Base-by-base conservation (phyloP, 2,888 invertebrate genomes). In the Ophion ventricosus region DNA sequence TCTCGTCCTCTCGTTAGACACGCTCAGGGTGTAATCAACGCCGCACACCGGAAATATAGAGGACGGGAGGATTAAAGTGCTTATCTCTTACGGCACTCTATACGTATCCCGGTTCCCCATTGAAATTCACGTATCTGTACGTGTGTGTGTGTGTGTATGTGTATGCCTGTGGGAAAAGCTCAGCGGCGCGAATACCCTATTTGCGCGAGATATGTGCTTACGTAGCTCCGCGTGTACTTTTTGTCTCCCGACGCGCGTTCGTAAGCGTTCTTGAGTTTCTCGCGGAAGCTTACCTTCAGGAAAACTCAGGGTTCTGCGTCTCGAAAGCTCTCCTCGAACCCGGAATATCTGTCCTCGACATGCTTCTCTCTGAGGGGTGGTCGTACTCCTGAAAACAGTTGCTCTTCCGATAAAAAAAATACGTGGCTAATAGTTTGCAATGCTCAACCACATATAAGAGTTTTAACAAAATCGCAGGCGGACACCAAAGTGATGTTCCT, bases 1-100 rank as follows among this genome's bases (percentile, higher is more conserved):
- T 81, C 80, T 78, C 69, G 84, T 81, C 70, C 84, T 81, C 70
- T 84, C 77, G 80, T 81, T 81, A 84, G 69, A 26, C 29, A 43
- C 80, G 57, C 64, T 59, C 69, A 29, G 74, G 78, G 26, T 78
- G 74, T 78, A 81, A 81, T 84, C 74, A 81, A 81, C 63, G 70
- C 70, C 70, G 66, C 61, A 40, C 72, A 56, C 67, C 56, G 67
- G 49, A 63, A n/a, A 72, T 23, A 17, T 17, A 72, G 26, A 43
- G 29, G 29, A 54, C 61, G 20, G 23, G 40, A 63, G 29, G 43
- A 63, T 67, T 56, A 64, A 79, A 40, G 25, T 57, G 26, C 54
- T 73, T 59, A 61, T 72, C 64, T 26, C 54, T 69, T 25, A 57
- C 57, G 57, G 17, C 66, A 23, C 49, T 23, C n/a, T 64, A 49